Evolutionary conservation across 92 coral and sea anemone species (phyloP).

Genomic region (Actinernus sp.): DNA sequence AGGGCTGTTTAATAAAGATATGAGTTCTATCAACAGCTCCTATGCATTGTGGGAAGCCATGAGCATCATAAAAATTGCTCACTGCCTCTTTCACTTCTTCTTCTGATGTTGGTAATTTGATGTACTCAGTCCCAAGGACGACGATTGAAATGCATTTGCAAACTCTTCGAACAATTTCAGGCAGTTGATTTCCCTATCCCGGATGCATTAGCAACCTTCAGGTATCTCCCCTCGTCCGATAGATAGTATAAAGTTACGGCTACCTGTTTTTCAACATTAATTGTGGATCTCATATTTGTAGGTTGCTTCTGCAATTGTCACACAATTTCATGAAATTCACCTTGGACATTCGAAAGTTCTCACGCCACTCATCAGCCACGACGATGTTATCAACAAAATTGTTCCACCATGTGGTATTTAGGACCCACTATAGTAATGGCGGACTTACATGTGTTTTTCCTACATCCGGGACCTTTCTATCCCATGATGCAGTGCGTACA

Average conservation of each 20-base stretch:
- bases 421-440: no score
- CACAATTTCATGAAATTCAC: slow-evolving; percentile 32
- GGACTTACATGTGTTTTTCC: no score
- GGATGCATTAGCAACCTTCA: slow-evolving; percentile 58
- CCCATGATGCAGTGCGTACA: no score
- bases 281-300: slow-evolving; percentile 36
- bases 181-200: no score
- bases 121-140: slow-evolving; percentile 46
- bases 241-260: slow-evolving; percentile 52
- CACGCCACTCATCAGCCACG: slow-evolving; percentile 50
- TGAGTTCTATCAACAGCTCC: slow-evolving; percentile 49
- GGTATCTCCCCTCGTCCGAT: slow-evolving; percentile 53
- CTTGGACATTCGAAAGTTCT: slow-evolving; percentile 53
- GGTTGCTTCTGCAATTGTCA: slow-evolving; percentile 25
- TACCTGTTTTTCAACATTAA: slow-evolving; percentile 48
- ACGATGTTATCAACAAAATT: slow-evolving; percentile 10
- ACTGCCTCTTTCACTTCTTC: slow-evolving; percentile 19
- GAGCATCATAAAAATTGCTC: slow-evolving; percentile 16
- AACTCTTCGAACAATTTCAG: slow-evolving; percentile 40
- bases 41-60: slow-evolving; percentile 60
- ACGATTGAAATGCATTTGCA: slow-evolving; percentile 33
- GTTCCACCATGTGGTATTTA: slow-evolving; percentile 14
- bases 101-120: slow-evolving; percentile 35
- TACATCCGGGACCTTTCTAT: no score
- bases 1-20: slow-evolving; percentile 17